Evolutionary conservation across 1,140 invertebrate genomes (phyloP), one percentile per base, ranked within the genome.

Genomic region (Ooceraea biroi): DNA sequence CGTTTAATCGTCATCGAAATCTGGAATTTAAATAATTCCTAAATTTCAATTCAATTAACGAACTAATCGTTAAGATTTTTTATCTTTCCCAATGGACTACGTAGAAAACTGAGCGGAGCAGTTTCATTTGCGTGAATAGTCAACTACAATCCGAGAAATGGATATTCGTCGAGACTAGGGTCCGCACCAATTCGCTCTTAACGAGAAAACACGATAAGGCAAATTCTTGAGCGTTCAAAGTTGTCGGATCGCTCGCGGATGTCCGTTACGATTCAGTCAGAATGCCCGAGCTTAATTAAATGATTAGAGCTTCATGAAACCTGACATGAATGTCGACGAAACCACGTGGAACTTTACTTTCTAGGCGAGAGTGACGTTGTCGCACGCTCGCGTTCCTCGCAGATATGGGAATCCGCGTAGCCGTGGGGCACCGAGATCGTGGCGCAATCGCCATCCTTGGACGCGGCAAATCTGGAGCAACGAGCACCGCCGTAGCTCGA

Each of bases 361-460:
- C 74, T 77, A 77, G 60, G 30, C 74, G 48, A 77, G 60, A 77
- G 60, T 65, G 60, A 77, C 61, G 63, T 30, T 65, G 73, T 65
- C 73, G 60, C 61, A 36, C 19, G 30, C 74, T 66, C 17, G 61
- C 74, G 61, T 52, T 77, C 61, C 60, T 66, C 84, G 83, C 90
- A 90, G 88, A 91, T 91, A 92, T 92, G 91, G 91, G 87, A 91
- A 91, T 91, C 88, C 68, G 82, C 69, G 65, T 85, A 69, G 86
- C 88, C 89, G 71, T 84, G 88, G 88, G 88, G 88, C 83, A 88
- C 73, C 83, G 86, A 87, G 48, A 85, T 87, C 85, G 89, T 91
- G 85, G 86, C 88, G 90, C 89, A 90, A 92, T 91, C 90, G 68
- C 89, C 88, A 91, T 92, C 89, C 91, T 91, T 91, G 90, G 91